Evolutionary conservation across 2,797 vertebrate species (phyloP).

Genomic region (Pterois miles): DNA sequence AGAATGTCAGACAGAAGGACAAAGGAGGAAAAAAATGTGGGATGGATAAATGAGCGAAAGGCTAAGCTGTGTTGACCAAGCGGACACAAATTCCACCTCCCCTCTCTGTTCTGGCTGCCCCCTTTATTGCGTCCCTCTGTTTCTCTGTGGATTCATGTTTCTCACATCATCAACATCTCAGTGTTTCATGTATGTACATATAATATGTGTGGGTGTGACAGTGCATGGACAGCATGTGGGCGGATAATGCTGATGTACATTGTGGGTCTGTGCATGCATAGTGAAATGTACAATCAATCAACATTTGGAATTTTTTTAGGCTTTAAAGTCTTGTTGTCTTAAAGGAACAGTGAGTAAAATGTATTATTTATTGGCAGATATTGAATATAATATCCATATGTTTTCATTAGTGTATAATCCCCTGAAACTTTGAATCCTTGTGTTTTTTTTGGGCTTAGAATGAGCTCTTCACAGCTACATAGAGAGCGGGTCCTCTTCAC

Average conservation of each 20-base stretch:
- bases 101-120: conserved; percentile 1
- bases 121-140: background rate
- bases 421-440: too few species aligned
- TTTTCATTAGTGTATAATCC: too few species aligned
- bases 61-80: conserved; percentile 55
- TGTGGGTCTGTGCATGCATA: background rate
- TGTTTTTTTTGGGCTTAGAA: too few species aligned
- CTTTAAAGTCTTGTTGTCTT: background rate
- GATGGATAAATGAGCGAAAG: conserved; percentile 59
- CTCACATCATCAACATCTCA: conserved; percentile 7
- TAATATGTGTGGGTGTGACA: background rate
- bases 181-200: background rate
- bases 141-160: conserved; percentile 9
- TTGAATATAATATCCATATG: accelerated
- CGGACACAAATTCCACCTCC: conserved; percentile 33
- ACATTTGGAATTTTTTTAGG: background rate
- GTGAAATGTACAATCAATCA: background rate
- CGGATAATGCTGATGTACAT: background rate
- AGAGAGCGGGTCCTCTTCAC: too few species aligned
- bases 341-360: background rate
- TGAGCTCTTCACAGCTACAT: too few species aligned
- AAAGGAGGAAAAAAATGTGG: conserved; percentile 40
- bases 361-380: background rate
- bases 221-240: background rate
- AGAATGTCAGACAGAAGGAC: conserved; percentile 53